Conservation (phyloP, 2,113 vertebrate genomes). For the Dipodomys stephensi region DNA sequence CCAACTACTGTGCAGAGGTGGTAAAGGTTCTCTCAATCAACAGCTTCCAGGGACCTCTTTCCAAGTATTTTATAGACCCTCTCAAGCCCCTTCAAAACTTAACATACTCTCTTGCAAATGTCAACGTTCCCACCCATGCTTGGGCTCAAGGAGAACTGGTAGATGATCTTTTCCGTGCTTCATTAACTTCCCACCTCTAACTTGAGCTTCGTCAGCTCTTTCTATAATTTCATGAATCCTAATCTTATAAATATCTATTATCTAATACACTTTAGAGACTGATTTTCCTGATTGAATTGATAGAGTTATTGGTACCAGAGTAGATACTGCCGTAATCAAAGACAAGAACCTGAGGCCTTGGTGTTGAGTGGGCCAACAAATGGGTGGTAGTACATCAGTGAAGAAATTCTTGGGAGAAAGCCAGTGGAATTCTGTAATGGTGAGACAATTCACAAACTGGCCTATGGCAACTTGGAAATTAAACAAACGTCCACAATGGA, state of each 20-base stretch:
- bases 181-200: background rate
- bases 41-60: background rate
- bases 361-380: background rate
- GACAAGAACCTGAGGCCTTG: background rate
- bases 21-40: background rate
- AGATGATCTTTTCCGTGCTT: background rate
- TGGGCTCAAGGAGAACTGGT: background rate
- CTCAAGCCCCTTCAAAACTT: background rate
- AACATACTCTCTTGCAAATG: background rate
- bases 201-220: background rate
- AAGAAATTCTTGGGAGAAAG: background rate
- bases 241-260: background rate
- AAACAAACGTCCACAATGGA: background rate
- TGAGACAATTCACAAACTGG: background rate
- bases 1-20: background rate
- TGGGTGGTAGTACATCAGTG: background rate
- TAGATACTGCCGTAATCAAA: no score
- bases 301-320: background rate
- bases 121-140: background rate
- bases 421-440: background rate
- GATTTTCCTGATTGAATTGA: background rate
- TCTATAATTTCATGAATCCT: background rate
- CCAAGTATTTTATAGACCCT: background rate
- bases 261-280: background rate
- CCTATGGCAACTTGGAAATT: background rate